Base-by-base conservation (phyloP, 2,113 vertebrate species). In the Peromyscus maniculatus region DNA sequence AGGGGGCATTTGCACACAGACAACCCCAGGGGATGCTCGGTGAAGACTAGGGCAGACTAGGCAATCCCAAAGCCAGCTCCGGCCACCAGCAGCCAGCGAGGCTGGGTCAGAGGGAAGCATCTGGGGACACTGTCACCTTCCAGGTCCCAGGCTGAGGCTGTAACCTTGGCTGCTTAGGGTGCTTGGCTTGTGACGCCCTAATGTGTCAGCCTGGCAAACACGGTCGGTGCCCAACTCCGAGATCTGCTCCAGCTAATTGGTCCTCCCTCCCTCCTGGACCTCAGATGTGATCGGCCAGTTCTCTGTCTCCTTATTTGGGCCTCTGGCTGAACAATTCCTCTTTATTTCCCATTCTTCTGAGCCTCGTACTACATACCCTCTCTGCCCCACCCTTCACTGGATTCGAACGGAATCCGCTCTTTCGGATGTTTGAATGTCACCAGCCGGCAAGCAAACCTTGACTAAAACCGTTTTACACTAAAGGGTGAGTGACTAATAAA, bases 21-120 rank as follows among this genome's bases (percentile, higher is more conserved):
- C 2, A 16, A 15, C 7, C 6, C 0, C 49, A 36, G 59, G 59
- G 55, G 49, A 24, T 0, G 17, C 67, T 3, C 0, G 0, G 7
- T 8, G 28, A 43, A 19, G 46, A 19, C 26, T 33, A n/a, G 71
- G 31, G 33, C 12, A 75, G 49, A 75, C 28, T 6, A 10, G 52
- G 39, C 5, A 71, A 49, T 0, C 0, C 16, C 1, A 1, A 15
- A 49, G 36, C 43, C 1, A 11, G 17, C 19, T 72, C 7, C 24
- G 16, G 24, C 1, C 12, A 2, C 59, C 52, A 12, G 74, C 31
- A 12, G 43, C 52, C 36, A 64, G 39, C 15, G 26, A 33, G 24
- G 17, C n/a, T 1, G 36, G 46, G 8, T 1, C 46, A 43, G 80
- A 22, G 43, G n/a, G 46, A 33, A 33, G 66, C 43, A 4, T 2